Evolutionary conservation across 2,888 invertebrate genomes (phyloP), one percentile per base, ranked within the genome.

Genomic region (Chymomyza procnemis): DNA sequence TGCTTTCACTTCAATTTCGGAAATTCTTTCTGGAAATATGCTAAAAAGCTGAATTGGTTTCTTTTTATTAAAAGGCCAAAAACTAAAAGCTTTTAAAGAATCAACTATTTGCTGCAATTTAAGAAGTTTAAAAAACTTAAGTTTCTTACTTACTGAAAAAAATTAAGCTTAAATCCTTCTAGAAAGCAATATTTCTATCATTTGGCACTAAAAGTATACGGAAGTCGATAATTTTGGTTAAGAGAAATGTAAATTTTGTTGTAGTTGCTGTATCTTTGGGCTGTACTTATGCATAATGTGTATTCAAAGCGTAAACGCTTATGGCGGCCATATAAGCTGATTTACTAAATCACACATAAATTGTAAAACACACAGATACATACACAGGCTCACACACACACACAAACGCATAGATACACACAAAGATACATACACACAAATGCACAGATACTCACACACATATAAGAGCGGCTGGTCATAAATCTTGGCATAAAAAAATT

Each of bases 401-500:
- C 34, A 62, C 47, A 60, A 41, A 22, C 58, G 19, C 9, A 57
- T 30, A 16, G n/a, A n/a, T n/a, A n/a, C n/a, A n/a, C n/a, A n/a
- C n/a, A n/a, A n/a, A n/a, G n/a, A 18, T 4, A 16, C 41, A 9
- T 26, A 61, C 22, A 50, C 34, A 62, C 47, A 60, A 41, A 22
- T 54, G 19, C 9, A 57, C 34, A 16, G n/a, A n/a, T n/a, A n/a
- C n/a, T n/a, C 26, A 52, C 47, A 18, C 16, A 21, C 5, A 56
- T n/a, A 52, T 50, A 61, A 52, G 58, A 21, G 64, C 73, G 22
- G 14, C 34, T 66, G 69, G 61, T 64, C 84, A 79, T 80, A 80
- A 84, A 79, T 79, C 74, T 68, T 21, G 58, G 82, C 65, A 71
- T 84, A 81, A 76, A 65, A 62, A 59, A 71, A 69, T 70, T 69